These are phyloP conservation scores for Ptychadena robeensis DNA, from an alignment of 2,797 vertebrate species.

Conservation along the genomic window DNA sequence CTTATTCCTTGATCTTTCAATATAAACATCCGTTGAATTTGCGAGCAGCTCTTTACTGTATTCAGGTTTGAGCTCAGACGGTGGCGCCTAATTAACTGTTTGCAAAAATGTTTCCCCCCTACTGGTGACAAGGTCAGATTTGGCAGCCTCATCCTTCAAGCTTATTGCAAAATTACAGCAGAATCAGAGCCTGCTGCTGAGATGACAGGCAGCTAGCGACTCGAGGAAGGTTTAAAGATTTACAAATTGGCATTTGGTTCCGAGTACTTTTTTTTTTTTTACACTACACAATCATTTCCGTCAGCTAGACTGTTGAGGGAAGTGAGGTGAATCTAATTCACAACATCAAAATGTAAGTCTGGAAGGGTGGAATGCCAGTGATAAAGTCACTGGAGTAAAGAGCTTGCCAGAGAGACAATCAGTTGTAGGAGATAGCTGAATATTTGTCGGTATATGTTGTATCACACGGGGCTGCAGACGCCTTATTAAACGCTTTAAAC, in stretches of 20 bases:
- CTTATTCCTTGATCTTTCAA: background rate
- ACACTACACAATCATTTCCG: slow-evolving; percentile 25
- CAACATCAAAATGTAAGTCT: background rate
- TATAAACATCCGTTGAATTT: background rate
- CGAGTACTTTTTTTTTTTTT: slow-evolving; percentile 7
- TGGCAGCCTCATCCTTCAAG: slow-evolving; percentile 47
- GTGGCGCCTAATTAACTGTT: slow-evolving; percentile 38
- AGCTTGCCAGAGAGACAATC: background rate
- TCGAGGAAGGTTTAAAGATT: slow-evolving; percentile 23
- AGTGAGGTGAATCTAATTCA: slow-evolving; percentile 20
- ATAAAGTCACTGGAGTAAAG: slow-evolving; percentile 10
- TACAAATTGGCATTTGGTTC: slow-evolving; percentile 47
- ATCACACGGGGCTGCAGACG: background rate
- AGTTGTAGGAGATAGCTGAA: background rate
- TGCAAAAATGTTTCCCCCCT: slow-evolving; percentile 30
- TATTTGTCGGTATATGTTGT: background rate
- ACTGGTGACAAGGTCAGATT: slow-evolving; percentile 38
- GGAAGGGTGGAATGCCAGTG: background rate
- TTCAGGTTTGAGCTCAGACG: background rate
- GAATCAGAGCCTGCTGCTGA: slow-evolving; percentile 29
- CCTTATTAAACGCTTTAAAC: background rate
- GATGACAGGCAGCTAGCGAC: slow-evolving; percentile 45
- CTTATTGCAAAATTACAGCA: slow-evolving; percentile 50
- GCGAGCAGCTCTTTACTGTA: background rate
- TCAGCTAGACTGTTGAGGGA: slow-evolving; percentile 8